phyloP scores from a whole-genome alignment of 2,888 invertebrate genomes.

The Megalurothrips usitatus region DNA sequence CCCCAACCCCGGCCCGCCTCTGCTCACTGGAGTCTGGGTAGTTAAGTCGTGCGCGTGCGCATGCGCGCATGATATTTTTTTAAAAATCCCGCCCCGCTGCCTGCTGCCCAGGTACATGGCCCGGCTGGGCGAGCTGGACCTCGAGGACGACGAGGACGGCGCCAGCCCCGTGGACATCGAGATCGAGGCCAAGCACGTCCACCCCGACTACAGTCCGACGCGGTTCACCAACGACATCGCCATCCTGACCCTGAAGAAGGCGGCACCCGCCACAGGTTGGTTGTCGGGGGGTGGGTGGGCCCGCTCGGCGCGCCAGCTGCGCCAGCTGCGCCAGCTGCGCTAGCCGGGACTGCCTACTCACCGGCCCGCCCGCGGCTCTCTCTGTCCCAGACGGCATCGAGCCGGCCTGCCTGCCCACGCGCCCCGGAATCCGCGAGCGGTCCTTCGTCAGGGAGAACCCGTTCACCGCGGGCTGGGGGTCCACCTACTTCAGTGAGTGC shows the following conservation, averaged over 20 bases:
- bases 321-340: background rate
- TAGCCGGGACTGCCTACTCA: background rate
- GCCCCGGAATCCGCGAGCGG: conserved; percentile 51
- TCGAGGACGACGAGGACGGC: conserved; percentile 60
- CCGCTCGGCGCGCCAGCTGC: background rate
- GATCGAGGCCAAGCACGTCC: conserved; percentile 42
- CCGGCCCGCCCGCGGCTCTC: conserved; percentile 28
- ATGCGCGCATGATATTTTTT: too few relatives aligned
- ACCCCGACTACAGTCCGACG: conserved; percentile 62
- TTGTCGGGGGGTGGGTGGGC: background rate
- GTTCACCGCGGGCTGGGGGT: conserved; percentile 81
- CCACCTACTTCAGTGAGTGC: conserved; percentile 63
- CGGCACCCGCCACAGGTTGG: conserved; percentile 55
- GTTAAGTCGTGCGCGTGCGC: too few relatives aligned
- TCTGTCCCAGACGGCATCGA: conserved; percentile 57
- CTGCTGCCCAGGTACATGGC: conserved; percentile 58
- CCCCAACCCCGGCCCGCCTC: too few relatives aligned
- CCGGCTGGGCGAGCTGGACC: conserved; percentile 73
- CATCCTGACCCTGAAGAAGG: conserved; percentile 58
- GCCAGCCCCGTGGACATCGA: conserved; percentile 53
- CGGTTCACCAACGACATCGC: conserved; percentile 73
- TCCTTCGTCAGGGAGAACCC: conserved; percentile 58
- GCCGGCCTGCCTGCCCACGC: conserved; percentile 71
- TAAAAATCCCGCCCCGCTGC: conserved; percentile 36
- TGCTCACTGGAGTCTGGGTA: background rate